Conservation (phyloP, 1,140 invertebrate genomes). For the Campodea augens region DNA sequence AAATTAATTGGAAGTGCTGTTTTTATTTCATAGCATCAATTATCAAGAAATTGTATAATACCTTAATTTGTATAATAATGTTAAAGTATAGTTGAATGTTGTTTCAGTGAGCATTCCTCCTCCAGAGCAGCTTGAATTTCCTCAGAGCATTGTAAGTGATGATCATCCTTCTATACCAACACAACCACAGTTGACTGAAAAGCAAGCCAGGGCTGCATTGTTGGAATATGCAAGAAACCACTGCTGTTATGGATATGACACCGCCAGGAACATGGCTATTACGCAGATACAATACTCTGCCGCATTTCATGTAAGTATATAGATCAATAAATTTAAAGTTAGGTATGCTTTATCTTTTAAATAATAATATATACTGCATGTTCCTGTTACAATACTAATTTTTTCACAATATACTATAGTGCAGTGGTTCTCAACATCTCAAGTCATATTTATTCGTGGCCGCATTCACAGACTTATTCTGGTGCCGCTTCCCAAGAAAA, state of each 20-base stretch:
- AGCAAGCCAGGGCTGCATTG: constrained; percentile 29
- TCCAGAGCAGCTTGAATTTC: constrained; percentile 17
- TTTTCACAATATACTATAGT: neutral
- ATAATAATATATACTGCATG: neutral
- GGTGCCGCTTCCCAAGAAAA: no score
- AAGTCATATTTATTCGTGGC: neutral
- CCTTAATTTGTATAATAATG: no score
- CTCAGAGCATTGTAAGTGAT: constrained; percentile 12
- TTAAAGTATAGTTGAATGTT: no score
- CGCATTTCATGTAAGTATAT: constrained; percentile 30
- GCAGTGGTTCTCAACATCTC: neutral
- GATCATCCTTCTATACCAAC: constrained; percentile 17
- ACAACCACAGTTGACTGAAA: constrained; percentile 25
- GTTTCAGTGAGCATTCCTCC: constrained; percentile 23
- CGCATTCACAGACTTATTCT: no score
- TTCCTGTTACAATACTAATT: neutral
- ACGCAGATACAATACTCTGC: constrained; percentile 28
- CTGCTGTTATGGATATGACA: constrained; percentile 33
- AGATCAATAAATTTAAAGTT: no score
- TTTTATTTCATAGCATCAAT: no score
- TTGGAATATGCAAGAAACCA: constrained; percentile 26
- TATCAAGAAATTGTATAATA: no score
- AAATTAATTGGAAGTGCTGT: no score
- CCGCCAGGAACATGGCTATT: constrained; percentile 30
- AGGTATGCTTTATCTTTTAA: no score